phyloP scores from a whole-genome alignment of 2,888 invertebrate species.

The Chloroclystis v-ata region DNA sequence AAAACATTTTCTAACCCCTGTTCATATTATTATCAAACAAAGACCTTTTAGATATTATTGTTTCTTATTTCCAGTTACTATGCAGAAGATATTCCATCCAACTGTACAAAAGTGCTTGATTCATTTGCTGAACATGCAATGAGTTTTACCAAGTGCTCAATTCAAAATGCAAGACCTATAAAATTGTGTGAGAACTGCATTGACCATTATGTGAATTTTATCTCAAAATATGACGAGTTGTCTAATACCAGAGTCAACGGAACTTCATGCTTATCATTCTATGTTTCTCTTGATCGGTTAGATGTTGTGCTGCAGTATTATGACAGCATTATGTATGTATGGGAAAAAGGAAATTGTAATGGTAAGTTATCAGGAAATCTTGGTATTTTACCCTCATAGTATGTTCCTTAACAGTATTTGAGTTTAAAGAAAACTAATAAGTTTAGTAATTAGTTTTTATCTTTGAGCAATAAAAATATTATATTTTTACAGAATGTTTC shows the following conservation, averaged over 20 bases:
- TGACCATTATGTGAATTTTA: constrained; percentile 69
- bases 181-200: constrained; percentile 80
- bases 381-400: too few species aligned
- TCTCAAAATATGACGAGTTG: constrained; percentile 72
- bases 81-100: constrained; percentile 23
- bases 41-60: too few species aligned
- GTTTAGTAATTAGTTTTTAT: neutral
- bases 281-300: constrained; percentile 80
- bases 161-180: constrained; percentile 79
- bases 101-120: constrained; percentile 51
- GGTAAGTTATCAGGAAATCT: constrained; percentile 67
- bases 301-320: constrained; percentile 79
- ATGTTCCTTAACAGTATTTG: too few species aligned
- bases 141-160: constrained; percentile 79
- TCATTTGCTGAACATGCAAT: constrained; percentile 76
- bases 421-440: too few species aligned
- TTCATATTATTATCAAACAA: too few species aligned
- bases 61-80: too few species aligned
- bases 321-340: constrained; percentile 73
- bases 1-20: too few species aligned
- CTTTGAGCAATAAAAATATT: neutral
- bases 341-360: constrained; percentile 81
- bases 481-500: constrained; percentile 75
- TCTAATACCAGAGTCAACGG: constrained; percentile 60
- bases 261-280: constrained; percentile 78